Evolutionary conservation across 30 jellyfish, hydroid and myxozoan species (phyloP).

Genomic region (Turritopsis dohrnii): DNA sequence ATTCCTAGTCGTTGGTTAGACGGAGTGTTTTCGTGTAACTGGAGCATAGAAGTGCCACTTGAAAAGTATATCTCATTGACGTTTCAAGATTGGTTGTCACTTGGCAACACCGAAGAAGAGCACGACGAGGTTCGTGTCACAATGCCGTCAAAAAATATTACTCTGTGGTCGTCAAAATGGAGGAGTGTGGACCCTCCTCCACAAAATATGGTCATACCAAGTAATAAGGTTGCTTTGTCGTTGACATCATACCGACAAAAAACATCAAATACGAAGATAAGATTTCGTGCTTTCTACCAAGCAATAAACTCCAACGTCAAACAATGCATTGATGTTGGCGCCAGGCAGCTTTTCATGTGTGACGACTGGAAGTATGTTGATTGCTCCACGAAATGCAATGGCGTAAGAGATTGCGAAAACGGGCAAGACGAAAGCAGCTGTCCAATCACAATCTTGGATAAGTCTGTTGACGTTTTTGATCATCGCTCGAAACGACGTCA

Average conservation of each 20-base stretch:
- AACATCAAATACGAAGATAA: constrained; percentile 20
- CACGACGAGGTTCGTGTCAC: constrained; percentile 16
- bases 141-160: constrained; percentile 2
- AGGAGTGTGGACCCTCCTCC: constrained; percentile 14
- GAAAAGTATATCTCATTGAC: constrained; percentile 36
- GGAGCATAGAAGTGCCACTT: constrained; percentile 69
- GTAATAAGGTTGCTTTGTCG: constrained; percentile 14
- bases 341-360: constrained; percentile 47
- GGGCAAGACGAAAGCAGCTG: constrained; percentile 60
- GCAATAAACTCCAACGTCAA: constrained; percentile 37
- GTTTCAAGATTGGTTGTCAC: constrained; percentile 22
- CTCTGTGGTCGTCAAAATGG: constrained; percentile 10
- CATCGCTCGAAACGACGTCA: background rate
- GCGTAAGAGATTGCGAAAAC: constrained; percentile 68
- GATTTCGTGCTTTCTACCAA: constrained; percentile 47
- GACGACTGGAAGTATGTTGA: constrained; percentile 69
- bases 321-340: constrained; percentile 48
- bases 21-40: constrained; percentile 36
- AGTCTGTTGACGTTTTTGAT: constrained; percentile 2
- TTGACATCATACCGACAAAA: constrained; percentile 10
- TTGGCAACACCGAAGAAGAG: background rate
- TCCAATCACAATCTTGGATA: constrained; percentile 2
- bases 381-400: constrained; percentile 67
- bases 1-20: constrained; percentile 25
- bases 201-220: constrained; percentile 11